Evolutionary conservation across 2,113 vertebrate species (phyloP), one percentile per base, ranked within the genome.

Genomic region (Channa argus): DNA sequence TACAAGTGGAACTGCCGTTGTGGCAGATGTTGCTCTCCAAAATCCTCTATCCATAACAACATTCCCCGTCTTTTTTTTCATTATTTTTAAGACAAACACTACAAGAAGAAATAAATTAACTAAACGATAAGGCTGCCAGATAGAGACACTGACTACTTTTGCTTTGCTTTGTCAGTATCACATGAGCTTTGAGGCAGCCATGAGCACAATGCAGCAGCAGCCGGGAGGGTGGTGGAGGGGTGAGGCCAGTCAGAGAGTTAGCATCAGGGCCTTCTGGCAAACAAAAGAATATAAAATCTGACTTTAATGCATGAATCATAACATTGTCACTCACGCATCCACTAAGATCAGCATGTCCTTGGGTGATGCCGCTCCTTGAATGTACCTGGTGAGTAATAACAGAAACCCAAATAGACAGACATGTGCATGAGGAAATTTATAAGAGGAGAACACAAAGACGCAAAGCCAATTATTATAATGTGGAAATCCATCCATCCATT

Each of bases 271-370:
- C 73, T 74, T 47, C 34, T 53, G 62, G 64, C 13, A 0, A 14
- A 6, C 6, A 51, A 76, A 74, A 74, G 34, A 33, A 86, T 82
- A 86, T 36, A 55, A 69, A 79, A 79, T 73, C 36, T 69, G 86
- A 88, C 76, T 71, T 47, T 66, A 84, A 75, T 14, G 52, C 65
- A 8, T 39, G 58, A 85, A 84, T 77, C 76, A 88, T 13, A 56
- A 77, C 75, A 68, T 56, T 6, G 24, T 84, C 84, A 94, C 98
- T 97, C 93, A 99, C 98, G 97, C 97, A 62, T 99, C 98, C 79
- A 99, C 97, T 85, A 99, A 92, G 85, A 99, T 99, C 69, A 99
- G 95, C 98, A 99, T 99, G 83, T 99, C 97, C 93, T 99, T 99
- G 56, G 98, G 98, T 61, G 98, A 99, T 14, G 98, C 96, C 53